Evolutionary conservation across 2,888 invertebrate species (phyloP), one percentile per base, ranked within the genome.

Genomic region (Drosophila limbata): DNA sequence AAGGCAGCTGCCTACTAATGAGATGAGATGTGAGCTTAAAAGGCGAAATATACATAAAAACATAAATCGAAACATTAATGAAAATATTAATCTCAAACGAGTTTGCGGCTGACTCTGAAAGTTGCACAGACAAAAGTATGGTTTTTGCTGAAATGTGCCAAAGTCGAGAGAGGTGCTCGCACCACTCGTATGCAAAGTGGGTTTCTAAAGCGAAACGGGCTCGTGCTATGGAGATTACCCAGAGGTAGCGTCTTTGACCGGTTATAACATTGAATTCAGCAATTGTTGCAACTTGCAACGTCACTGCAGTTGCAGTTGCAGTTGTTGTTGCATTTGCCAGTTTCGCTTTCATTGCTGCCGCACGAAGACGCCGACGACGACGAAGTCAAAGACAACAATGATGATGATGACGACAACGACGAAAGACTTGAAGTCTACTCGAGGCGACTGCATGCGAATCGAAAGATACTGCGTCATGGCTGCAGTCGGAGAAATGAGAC

Each of bases 231-330:
- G 39, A 63, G 55, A 55, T 68, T 39, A 56, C 63, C 19, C 39
- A 68, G 47, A 53, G 60, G 51, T 48, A 31, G 65, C 72, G 64
- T 75, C 83, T 73, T 83, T 84, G 86, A 77, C 84, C 83, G 88
- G 85, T 88, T 88, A 85, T 85, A 82, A 80, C 88, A 88, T 70
- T 84, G 72, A 63, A 48, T 50, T 56, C 69, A 65, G 74, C 74
- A 61, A 53, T 75, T 67, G 65, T 55, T 65, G 63, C 68, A 33
- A 64, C 65, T 73, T 69, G 79, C 84, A 87, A 75, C 84, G 84
- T 88, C 88, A 84, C 64, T 73, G 76, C 66, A 53, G 51, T 35
- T 44, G 61, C 31, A 40, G 40, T 45, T 42, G 73, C 69, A 21
- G 15, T 61, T 57, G n/a, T n/a, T n/a, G 51, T 35, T 44, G 61